Evolutionary conservation across 1,140 invertebrate genomes (phyloP).

Genomic region (Drosophila asahinai): DNA sequence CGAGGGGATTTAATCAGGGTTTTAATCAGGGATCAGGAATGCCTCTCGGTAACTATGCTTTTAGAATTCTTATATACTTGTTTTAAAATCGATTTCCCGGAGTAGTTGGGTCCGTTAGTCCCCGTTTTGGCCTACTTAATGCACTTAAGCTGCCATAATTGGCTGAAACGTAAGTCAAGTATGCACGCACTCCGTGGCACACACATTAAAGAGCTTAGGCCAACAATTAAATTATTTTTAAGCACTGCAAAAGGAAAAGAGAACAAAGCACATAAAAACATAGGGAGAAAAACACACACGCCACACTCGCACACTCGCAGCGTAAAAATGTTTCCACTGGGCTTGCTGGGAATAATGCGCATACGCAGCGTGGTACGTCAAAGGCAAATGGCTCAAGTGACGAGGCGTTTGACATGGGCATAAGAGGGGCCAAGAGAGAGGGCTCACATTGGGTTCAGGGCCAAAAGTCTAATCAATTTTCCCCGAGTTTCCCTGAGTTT

Average conservation of each 20-base stretch:
- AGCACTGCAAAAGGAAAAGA: slow-evolving; percentile 52
- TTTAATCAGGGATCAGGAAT: too few relatives aligned
- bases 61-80: too few relatives aligned
- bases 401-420: slow-evolving; percentile 17
- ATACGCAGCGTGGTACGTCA: slow-evolving; percentile 67
- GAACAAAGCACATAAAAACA: slow-evolving; percentile 41
- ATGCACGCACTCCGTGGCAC: not conserved
- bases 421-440: not conserved
- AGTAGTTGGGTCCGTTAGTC: not conserved
- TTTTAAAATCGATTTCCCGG: not conserved
- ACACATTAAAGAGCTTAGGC: slow-evolving; percentile 76
- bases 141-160: slow-evolving; percentile 52
- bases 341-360: slow-evolving; percentile 71
- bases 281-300: not conserved
- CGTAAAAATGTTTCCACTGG: slow-evolving; percentile 56
- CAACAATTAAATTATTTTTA: slow-evolving; percentile 81
- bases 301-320: slow-evolving; percentile 11
- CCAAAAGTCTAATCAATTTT: slow-evolving; percentile 65
- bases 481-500: too few relatives aligned
- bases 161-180: slow-evolving; percentile 59
- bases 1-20: not conserved
- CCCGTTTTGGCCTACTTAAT: slow-evolving; percentile 21
- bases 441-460: slow-evolving; percentile 34
- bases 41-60: too few relatives aligned
- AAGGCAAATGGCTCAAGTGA: slow-evolving; percentile 64